phyloP scores from a whole-genome alignment of 1,140 invertebrate genomes.

The Drosophila aff. region DNA sequence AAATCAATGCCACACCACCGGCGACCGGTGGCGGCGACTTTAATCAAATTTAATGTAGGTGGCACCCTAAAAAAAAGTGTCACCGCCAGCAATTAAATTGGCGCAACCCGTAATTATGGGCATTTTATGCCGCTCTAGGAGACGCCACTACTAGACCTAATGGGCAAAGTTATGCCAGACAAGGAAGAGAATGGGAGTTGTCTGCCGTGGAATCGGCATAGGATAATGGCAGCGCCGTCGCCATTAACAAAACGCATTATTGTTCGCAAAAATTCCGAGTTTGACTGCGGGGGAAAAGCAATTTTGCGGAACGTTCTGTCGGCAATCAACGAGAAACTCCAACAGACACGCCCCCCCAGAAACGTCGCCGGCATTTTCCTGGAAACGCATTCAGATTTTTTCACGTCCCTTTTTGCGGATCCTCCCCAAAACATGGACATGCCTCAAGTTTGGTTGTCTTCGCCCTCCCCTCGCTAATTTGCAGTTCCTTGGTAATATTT shows the following conservation, averaged over 20 bases:
- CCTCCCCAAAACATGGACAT: constrained; percentile 12
- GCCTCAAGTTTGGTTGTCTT: constrained; percentile 2
- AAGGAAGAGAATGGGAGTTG: constrained; percentile 13
- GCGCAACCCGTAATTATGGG: constrained; percentile 46
- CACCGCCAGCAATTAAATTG: constrained; percentile 43
- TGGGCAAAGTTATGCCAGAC: constrained; percentile 37
- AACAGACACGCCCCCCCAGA: constrained; percentile 45
- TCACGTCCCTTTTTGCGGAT: constrained; percentile 26
- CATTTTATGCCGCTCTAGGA: constrained; percentile 34
- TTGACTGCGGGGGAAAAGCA: constrained; percentile 37
- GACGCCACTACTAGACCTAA: constrained; percentile 5
- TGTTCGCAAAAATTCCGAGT: constrained; percentile 58
- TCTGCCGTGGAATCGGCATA: constrained; percentile 31
- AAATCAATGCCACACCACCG: constrained; percentile 44
- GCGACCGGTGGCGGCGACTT: constrained; percentile 33
- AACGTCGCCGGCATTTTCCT: constrained; percentile 35
- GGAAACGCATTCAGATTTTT: constrained; percentile 50
- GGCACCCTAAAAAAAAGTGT: constrained; percentile 25
- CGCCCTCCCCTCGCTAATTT: constrained; percentile 35
- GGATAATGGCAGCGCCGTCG: constrained; percentile 49
- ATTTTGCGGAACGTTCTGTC: constrained; percentile 34
- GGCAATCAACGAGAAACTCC: constrained; percentile 58
- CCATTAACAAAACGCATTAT: constrained; percentile 75
- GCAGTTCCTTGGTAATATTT: constrained; percentile 50
- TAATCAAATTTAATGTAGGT: constrained; percentile 66